Evolutionary conservation across 1,140 invertebrate genomes (phyloP).

Genomic region (Gryon sp.): DNA sequence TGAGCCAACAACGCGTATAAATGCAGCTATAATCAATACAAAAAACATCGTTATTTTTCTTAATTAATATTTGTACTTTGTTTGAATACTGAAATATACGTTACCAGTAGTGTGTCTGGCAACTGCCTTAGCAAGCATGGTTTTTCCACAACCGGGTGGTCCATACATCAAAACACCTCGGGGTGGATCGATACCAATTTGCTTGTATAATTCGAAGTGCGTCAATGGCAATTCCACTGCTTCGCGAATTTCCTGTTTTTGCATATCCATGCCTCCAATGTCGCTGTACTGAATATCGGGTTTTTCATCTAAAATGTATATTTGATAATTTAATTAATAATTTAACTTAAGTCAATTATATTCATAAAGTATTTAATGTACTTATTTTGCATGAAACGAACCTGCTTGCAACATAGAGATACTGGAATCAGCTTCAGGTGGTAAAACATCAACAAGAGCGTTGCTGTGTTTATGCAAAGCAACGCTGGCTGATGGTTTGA

Average conservation of each 20-base stretch:
- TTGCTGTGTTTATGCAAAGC: slow-evolving; percentile 99
- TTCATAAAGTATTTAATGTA: slow-evolving; percentile 25
- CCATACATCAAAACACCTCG: slow-evolving; percentile 99
- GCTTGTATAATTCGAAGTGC: slow-evolving; percentile 98
- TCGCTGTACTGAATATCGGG: slow-evolving; percentile 98
- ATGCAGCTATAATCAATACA: slow-evolving; percentile 86
- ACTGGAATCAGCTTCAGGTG: slow-evolving; percentile 98
- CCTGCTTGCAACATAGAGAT: slow-evolving; percentile 97
- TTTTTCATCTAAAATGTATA: slow-evolving; percentile 96
- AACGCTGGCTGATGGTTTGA: slow-evolving; percentile 97
- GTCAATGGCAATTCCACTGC: slow-evolving; percentile 98
- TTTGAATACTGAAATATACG: too few species aligned
- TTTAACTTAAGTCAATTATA: too few species aligned
- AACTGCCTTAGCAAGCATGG: slow-evolving; percentile 99
- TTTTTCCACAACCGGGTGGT: slow-evolving; percentile 97
- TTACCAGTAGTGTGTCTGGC: slow-evolving; percentile 97
- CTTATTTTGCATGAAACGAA: too few species aligned
- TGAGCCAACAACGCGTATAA: slow-evolving; percentile 98
- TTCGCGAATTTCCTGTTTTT: slow-evolving; percentile 99
- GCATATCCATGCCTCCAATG: slow-evolving; percentile 99
- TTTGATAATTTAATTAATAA: too few species aligned
- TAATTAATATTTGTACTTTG: too few species aligned
- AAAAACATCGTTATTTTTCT: background rate
- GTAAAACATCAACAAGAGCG: slow-evolving; percentile 97
- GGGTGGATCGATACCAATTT: slow-evolving; percentile 98